Percentiles rank a stretch among this genome's conserved stretches.
phyloP scores from a whole-genome alignment of 30 jellyfish, hydroid and myxozoan genomes.

The Aurelia coerulea region DNA sequence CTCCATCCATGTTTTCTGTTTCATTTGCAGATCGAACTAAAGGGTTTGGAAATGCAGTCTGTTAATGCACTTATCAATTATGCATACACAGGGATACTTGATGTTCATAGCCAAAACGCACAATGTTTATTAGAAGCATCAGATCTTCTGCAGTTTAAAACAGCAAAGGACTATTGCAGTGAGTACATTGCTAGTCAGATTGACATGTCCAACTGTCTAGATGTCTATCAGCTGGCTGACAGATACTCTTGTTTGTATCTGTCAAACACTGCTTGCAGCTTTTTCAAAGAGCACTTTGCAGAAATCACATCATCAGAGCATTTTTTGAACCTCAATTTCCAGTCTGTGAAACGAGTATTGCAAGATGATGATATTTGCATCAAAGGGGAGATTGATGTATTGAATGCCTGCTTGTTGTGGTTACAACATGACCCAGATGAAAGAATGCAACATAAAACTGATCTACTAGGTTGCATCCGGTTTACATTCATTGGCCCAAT shows the following conservation, averaged over 20 bases:
- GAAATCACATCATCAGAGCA: constrained; percentile 36
- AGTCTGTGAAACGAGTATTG: constrained; percentile 22
- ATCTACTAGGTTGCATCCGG: constrained; percentile 47
- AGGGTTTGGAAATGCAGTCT: constrained; percentile 65
- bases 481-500: constrained; percentile 70
- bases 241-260: constrained; percentile 40
- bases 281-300: constrained; percentile 59
- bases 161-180: constrained; percentile 67
- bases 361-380: constrained; percentile 58
- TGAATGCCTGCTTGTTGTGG: constrained; percentile 67
- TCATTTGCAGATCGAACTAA: constrained; percentile 66
- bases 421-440: constrained; percentile 27
- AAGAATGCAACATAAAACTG: constrained; percentile 21
- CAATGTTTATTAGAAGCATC: constrained; percentile 84
- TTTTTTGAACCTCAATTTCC: constrained; percentile 35
- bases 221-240: constrained; percentile 76
- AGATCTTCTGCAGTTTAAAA: constrained; percentile 80
- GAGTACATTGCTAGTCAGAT: constrained; percentile 64
- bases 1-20: neutral
- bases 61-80: constrained; percentile 59
- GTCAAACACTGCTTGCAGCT: constrained; percentile 11
- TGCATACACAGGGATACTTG: constrained; percentile 78
- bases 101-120: constrained; percentile 58
- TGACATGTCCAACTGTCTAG: constrained; percentile 73
- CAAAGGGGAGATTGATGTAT: constrained; percentile 50